These are phyloP conservation scores for Lagorchestes hirsutus DNA, from an alignment of 2,797 vertebrate genomes.

Conservation along the genomic window DNA sequence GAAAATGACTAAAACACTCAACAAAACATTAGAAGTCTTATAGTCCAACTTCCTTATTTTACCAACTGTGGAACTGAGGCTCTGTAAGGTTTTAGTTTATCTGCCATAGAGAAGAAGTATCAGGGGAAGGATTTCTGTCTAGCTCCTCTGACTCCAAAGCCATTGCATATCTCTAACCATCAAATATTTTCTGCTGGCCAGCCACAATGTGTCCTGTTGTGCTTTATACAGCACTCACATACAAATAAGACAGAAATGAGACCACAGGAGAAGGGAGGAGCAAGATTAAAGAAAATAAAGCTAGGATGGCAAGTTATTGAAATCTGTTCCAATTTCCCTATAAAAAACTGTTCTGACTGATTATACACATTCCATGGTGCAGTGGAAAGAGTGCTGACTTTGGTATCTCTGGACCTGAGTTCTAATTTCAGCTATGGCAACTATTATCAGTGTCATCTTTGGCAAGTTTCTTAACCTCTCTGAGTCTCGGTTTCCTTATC, in stretches of 20 bases:
- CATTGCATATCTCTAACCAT: neutral
- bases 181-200: neutral
- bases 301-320: neutral
- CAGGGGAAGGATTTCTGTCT: neutral
- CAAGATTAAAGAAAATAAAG: neutral
- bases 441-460: too few relatives aligned
- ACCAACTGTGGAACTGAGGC: neutral
- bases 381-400: too few relatives aligned
- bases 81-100: neutral
- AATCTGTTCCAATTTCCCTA: neutral
- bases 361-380: neutral
- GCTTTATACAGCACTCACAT: neutral
- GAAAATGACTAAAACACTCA: neutral
- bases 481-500: too few relatives aligned
- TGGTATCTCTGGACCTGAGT: too few relatives aligned
- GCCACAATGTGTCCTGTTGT: neutral
- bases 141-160: neutral
- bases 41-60: neutral
- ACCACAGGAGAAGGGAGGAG: neutral
- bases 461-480: too few relatives aligned
- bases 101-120: neutral
- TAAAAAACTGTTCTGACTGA: neutral
- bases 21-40: neutral
- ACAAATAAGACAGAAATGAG: neutral
- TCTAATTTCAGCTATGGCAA: too few relatives aligned